phyloP scores from a whole-genome alignment of 2,113 vertebrate genomes.

The Anser brachyrhynchus region DNA sequence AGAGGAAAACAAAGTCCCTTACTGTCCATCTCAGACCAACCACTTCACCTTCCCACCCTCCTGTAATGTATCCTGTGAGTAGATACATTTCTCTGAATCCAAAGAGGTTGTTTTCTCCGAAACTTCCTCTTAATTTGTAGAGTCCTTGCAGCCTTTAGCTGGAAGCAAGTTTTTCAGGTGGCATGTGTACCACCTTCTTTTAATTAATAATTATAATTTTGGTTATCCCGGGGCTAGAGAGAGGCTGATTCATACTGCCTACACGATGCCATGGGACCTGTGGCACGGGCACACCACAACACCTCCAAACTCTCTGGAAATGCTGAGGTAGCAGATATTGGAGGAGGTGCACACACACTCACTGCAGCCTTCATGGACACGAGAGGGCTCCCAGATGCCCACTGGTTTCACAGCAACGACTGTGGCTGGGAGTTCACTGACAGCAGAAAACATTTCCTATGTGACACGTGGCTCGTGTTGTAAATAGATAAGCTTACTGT shows the following conservation, averaged over 20 bases:
- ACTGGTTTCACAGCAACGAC: neutral
- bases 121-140: neutral
- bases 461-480: neutral
- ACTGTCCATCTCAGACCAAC: neutral
- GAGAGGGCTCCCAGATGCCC: neutral
- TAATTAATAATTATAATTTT: neutral
- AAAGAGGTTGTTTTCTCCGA: neutral
- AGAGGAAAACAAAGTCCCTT: neutral
- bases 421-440: neutral
- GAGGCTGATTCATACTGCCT: neutral
- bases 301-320: neutral
- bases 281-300: neutral
- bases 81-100: neutral
- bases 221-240: neutral
- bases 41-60: neutral
- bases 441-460: neutral
- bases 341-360: neutral
- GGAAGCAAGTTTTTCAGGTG: neutral
- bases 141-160: neutral
- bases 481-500: neutral
- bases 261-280: neutral
- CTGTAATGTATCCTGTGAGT: neutral
- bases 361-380: neutral
- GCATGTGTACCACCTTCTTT: neutral
- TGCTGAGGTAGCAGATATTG: rapidly evolving